Conservation (phyloP, 2,113 vertebrate genomes). For the Brienomyrus brachyistius region DNA sequence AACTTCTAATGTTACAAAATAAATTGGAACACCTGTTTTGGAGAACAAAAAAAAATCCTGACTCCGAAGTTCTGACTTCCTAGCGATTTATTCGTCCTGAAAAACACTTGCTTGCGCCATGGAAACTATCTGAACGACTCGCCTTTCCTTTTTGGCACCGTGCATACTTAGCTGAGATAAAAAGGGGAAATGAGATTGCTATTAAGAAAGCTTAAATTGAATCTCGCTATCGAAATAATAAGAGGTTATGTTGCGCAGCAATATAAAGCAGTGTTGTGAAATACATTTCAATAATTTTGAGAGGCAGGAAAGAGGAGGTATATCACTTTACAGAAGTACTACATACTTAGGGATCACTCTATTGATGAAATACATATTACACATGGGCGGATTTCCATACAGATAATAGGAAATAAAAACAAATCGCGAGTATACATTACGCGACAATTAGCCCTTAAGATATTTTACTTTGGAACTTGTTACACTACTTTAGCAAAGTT, state of each 20-base stretch:
- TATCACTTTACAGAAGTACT: neutral
- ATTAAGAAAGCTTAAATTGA: constrained; percentile 42
- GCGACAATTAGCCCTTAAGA: neutral
- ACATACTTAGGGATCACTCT: neutral
- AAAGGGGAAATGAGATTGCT: constrained; percentile 34
- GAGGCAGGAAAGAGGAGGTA: neutral
- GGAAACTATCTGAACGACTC: constrained; percentile 23
- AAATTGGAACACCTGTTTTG: constrained; percentile 55
- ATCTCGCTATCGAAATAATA: constrained; percentile 7
- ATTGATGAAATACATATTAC: neutral
- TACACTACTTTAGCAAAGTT: neutral
- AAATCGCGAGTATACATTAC: neutral
- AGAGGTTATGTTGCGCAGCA: neutral
- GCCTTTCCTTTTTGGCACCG: constrained; percentile 24
- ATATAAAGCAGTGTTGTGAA: neutral
- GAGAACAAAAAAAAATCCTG: constrained; percentile 35
- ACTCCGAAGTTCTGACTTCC: constrained; percentile 34
- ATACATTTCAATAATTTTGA: neutral
- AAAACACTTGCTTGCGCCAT: constrained; percentile 30
- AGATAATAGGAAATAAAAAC: neutral
- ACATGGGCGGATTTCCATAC: neutral
- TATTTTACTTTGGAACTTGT: neutral
- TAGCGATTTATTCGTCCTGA: constrained; percentile 29
- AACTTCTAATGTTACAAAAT: constrained; percentile 38
- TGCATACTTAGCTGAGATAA: constrained; percentile 11